Base-by-base conservation (phyloP, 2,888 invertebrate genomes). In the Eristalinus sepulchralis region DNA sequence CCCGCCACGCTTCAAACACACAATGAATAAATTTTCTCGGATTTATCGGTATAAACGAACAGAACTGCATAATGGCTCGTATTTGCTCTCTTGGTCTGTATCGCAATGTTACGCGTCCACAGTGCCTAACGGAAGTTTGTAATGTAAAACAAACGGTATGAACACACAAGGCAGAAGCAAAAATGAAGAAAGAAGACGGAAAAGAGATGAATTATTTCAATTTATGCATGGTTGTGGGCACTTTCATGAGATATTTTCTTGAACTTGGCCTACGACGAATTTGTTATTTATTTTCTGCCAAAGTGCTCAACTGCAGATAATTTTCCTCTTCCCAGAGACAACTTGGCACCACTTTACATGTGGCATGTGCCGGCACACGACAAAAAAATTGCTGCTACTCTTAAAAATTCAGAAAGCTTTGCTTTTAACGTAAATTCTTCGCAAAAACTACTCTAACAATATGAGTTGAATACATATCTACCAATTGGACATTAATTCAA, bases 81-180 rank as follows among this genome's bases (percentile, higher is more conserved):
- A 34, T 33, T 34, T 59, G 20, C 47, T 10, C 11, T 76, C 63
- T 34, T 62, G 33, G 55, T 34, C 64, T 53, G 70, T 76, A 75
- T 59, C 57, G 75, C 71, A 76, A 62, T 71, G 5, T 27, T 3
- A 55, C 77, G 63, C 60, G 71, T 81, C 59, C 53, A 82, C 78
- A 64, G 64, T 63, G 70, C 73, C 77, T 82, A 85, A 82, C 77
- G 85, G 85, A 85, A 85, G 85, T 77, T 22, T 64, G 70, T 70
- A 85, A 72, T 68, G 68, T 73, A 33, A 85, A 82, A 82, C 67
- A 34, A 85, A 78, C 82, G 85, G 82, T 77, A 77, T 59, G 59
- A 9, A 33, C 17, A 34, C 22, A 62, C 8, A 66, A 57, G 4
- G 24, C 3, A 36, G 53, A 24, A 64, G 53, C 59, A 66, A 66